Base-by-base conservation (phyloP, 2,113 vertebrate species). In the Boleophthalmus pectinirostris region DNA sequence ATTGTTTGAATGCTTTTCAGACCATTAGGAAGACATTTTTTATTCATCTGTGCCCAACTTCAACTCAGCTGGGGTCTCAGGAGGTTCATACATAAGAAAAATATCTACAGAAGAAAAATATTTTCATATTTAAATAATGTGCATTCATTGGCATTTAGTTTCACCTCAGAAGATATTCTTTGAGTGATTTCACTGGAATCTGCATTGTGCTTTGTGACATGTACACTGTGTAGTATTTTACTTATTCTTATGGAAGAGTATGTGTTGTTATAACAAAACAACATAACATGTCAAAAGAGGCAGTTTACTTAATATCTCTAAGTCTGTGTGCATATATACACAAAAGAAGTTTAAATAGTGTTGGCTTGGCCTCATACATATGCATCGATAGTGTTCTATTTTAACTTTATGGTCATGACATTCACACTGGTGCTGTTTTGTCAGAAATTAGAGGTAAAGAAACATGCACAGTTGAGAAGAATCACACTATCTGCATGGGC, bases 371-470 rank as follows among this genome's bases (percentile, higher is more conserved):
- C 1, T 56, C 21, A 23, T 68, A 73, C 77, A 87, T 85, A 74
- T 86, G 86, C 85, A 84, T 29, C 85, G 38, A 63, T 82, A 83
- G 78, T 82, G 25, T 87, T 87, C 89, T 90, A 88, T 91, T 89
- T 91, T 89, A 88, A 87, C 73, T 25, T 58, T 87, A 88, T 85
- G 83, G 82, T 79, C 85, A 72, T 65, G 71, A 75, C 82, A 85
- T 87, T 78, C 76, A 49, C 49, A 33, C 69, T 68, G 53, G 72
- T 68, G 81, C 75, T 83, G 82, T 77, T 86, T 86, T 78, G 80
- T 86, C 78, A 85, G 70, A 88, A 87, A 88, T 87, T 84, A 89
- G 61, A 81, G 82, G 25, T 77, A 65, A 58, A 24, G 29, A 79
- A 79, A 68, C 65, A 66, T 60, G 33, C n/a, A 23, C 54, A 63